Conservation (phyloP, 2,888 invertebrate genomes). For the Acronicta psi region DNA sequence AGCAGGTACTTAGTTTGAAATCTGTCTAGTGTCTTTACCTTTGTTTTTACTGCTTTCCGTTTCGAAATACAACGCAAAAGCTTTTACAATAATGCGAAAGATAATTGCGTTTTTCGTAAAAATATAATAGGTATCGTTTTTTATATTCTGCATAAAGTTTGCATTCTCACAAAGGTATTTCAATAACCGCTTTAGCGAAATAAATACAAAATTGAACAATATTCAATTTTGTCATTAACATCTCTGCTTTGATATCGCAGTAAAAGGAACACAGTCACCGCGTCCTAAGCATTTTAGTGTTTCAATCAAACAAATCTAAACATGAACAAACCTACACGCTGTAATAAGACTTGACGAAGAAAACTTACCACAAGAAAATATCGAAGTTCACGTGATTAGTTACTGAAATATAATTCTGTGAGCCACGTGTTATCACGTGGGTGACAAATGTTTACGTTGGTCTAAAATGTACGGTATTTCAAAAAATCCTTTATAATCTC, state of each 20-base stretch:
- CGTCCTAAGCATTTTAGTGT: too few relatives aligned
- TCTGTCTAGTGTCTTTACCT: slow-evolving; percentile 29
- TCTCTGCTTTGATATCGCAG: slow-evolving; percentile 18
- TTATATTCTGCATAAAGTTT: slow-evolving; percentile 14
- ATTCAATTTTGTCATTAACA: too few relatives aligned
- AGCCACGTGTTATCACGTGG: slow-evolving; percentile 64
- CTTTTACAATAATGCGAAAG: slow-evolving; percentile 50
- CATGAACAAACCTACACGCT: too few relatives aligned
- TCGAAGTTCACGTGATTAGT: slow-evolving; percentile 26
- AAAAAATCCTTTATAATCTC: slow-evolving; percentile 79
- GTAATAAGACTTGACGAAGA: too few relatives aligned
- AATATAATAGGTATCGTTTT: too few relatives aligned
- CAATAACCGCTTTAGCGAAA: slow-evolving; percentile 9
- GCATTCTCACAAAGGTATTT: slow-evolving; percentile 5
- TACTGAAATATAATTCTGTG: slow-evolving; percentile 34
- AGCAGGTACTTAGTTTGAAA: slow-evolving; percentile 37
- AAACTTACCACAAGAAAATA: slow-evolving; percentile 10
- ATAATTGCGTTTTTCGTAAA: slow-evolving; percentile 46
- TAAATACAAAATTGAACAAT: too few relatives aligned
- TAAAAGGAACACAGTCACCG: too few relatives aligned
- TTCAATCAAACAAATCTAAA: too few relatives aligned
- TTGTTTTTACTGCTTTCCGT: slow-evolving; percentile 40
- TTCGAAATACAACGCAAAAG: slow-evolving; percentile 41
- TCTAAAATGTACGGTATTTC: slow-evolving; percentile 75
- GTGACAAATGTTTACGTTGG: slow-evolving; percentile 73